Conservation (phyloP, 1,140 invertebrate genomes). For the Diachasmimorpha longicaudata region DNA sequence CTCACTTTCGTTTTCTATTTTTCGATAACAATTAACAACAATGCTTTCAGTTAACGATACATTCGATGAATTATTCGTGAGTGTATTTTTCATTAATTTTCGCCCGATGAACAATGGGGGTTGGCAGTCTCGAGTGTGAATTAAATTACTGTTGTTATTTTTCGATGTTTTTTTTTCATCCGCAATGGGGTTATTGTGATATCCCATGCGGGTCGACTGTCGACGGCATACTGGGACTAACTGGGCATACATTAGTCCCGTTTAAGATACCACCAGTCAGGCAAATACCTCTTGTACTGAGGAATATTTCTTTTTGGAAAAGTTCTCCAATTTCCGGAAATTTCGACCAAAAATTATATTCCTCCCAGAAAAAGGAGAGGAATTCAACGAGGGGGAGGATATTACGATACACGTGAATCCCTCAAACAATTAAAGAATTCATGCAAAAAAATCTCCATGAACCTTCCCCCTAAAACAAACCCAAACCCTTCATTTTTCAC, state of each 20-base stretch:
- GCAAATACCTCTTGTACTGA: too few relatives aligned
- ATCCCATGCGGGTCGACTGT: neutral
- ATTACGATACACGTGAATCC: too few relatives aligned
- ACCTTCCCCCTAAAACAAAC: neutral
- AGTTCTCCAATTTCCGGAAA: too few relatives aligned
- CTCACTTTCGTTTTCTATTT: neutral
- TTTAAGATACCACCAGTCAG: neutral
- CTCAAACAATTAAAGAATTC: too few relatives aligned
- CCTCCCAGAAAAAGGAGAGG: too few relatives aligned
- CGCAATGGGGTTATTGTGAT: neutral
- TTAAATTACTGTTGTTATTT: neutral
- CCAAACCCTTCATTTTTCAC: neutral
- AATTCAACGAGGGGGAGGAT: too few relatives aligned
- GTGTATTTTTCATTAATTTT: neutral
- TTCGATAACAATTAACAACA: slow-evolving; percentile 4
- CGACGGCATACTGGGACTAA: neutral
- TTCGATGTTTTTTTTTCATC: neutral
- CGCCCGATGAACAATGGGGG: neutral
- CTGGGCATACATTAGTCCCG: neutral
- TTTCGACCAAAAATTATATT: too few relatives aligned
- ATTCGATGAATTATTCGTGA: neutral
- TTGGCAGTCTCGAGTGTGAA: neutral
- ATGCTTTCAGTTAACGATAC: slow-evolving; percentile 1
- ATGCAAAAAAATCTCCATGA: too few relatives aligned
- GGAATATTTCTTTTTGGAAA: too few relatives aligned